Conservation (phyloP, 2,888 invertebrate species). For the Lomographa bimaculata region DNA sequence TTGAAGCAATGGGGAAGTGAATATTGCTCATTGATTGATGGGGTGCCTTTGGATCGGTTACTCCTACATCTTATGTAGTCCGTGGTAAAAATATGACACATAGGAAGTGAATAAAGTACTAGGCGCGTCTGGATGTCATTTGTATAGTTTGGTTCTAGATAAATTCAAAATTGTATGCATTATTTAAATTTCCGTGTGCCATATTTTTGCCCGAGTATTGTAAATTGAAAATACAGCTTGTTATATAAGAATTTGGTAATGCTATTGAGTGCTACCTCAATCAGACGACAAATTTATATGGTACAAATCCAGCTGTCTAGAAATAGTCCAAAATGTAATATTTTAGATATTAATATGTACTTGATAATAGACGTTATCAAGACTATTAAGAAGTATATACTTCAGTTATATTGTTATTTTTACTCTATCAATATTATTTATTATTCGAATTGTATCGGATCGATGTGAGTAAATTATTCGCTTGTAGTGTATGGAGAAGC, state of each 20-base stretch:
- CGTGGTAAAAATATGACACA: constrained; percentile 6
- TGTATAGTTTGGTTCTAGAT: too few species aligned
- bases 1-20: constrained; percentile 39
- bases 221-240: constrained; percentile 4
- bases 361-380: too few species aligned
- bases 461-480: constrained; percentile 73
- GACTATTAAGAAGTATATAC: too few species aligned
- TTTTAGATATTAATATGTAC: too few species aligned
- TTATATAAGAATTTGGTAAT: constrained; percentile 3
- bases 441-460: constrained; percentile 67
- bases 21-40: constrained; percentile 36
- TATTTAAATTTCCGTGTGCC: neutral
- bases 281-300: too few species aligned
- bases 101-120: neutral
- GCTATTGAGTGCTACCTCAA: constrained; percentile 4
- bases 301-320: too few species aligned
- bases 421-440: constrained; percentile 39
- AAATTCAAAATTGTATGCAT: too few species aligned
- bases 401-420: constrained; percentile 20
- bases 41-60: constrained; percentile 11
- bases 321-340: too few species aligned
- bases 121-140: too few species aligned
- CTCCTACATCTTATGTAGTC: constrained; percentile 9
- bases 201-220: constrained; percentile 10
- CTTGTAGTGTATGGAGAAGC: constrained; percentile 78